Base-by-base conservation (phyloP, 2,888 invertebrate species). In the Apotomis turbidana region DNA sequence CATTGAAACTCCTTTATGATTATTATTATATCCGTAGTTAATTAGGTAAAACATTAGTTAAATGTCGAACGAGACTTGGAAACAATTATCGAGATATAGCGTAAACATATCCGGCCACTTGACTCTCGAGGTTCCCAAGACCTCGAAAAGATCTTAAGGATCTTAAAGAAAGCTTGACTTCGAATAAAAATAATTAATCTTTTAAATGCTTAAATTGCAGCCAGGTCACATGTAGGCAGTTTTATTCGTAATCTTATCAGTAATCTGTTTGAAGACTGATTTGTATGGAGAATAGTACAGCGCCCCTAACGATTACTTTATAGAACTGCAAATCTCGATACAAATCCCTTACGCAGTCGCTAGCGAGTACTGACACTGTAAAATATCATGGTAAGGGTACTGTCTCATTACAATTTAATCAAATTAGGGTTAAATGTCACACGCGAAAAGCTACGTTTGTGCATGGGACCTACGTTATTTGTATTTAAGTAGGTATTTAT, bases 91-190 rank as follows among this genome's bases (percentile, higher is more conserved):
- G 44, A 57, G 15, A 44, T 51, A 38, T 57, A 62, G 62, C 9
- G 6, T 62, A 27, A 57, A 57, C 51, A 51, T 51, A 64, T 68
- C 61, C 71, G 51, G 67, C 27, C 61, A 55, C 13, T 44, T 15
- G 44, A 15, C 41, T 15, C 27, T 51, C 27, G 44, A 44, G 52
- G 51, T 71, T 71, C 67, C 41, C 57, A 62, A 67, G 71, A 67
- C 71, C 71, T 71, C 61, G 71, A 71, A 67, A 68, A 64, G 59
- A 70, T 60, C 51, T 62, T 52, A 71, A 62, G 55, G 66, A 46
- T 66, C 55, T 64, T 55, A 64, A 41, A 55, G 67, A 68, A 61
- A 71, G 71, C 55, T 57, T 51, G 57, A 51, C 38, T 41, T 57
- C 15, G 55, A 57, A 49, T 66, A 49, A 41, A 38, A 8, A 13